phyloP scores from a whole-genome alignment of 2,888 invertebrate genomes.

The Temnothorax ravouxi region DNA sequence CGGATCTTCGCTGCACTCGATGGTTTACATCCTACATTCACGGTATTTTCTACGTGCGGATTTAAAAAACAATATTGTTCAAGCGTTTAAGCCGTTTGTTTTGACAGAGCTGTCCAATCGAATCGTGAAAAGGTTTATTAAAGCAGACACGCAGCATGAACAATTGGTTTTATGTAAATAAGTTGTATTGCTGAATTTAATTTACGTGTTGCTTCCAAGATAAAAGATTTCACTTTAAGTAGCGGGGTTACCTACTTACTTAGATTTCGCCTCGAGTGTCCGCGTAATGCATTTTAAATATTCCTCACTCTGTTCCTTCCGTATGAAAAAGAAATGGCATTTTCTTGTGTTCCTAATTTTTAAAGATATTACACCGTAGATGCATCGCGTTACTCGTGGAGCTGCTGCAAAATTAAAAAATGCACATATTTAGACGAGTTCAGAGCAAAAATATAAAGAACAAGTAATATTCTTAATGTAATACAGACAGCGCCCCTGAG shows the following conservation, averaged over 20 bases:
- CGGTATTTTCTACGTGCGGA: background rate
- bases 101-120: background rate
- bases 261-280: constrained; percentile 7
- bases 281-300: constrained; percentile 23
- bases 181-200: constrained; percentile 22
- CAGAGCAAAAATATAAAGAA: constrained; percentile 4
- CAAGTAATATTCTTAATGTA: constrained; percentile 54
- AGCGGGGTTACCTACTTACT: constrained; percentile 7
- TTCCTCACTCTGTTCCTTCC: background rate
- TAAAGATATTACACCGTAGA: constrained; percentile 13
- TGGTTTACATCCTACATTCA: background rate
- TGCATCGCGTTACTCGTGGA: background rate
- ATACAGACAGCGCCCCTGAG: constrained; percentile 14
- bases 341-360: constrained; percentile 29
- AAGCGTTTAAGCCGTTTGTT: constrained; percentile 11
- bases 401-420: constrained; percentile 33
- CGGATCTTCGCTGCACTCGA: background rate
- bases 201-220: background rate
- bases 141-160: background rate
- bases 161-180: constrained; percentile 11
- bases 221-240: background rate
- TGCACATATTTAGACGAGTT: constrained; percentile 16
- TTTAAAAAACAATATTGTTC: constrained; percentile 19
- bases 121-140: constrained; percentile 32
- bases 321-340: background rate